Evolutionary conservation across 2,113 vertebrate genomes (phyloP).

Genomic region (Porphyrio hochstetteri): DNA sequence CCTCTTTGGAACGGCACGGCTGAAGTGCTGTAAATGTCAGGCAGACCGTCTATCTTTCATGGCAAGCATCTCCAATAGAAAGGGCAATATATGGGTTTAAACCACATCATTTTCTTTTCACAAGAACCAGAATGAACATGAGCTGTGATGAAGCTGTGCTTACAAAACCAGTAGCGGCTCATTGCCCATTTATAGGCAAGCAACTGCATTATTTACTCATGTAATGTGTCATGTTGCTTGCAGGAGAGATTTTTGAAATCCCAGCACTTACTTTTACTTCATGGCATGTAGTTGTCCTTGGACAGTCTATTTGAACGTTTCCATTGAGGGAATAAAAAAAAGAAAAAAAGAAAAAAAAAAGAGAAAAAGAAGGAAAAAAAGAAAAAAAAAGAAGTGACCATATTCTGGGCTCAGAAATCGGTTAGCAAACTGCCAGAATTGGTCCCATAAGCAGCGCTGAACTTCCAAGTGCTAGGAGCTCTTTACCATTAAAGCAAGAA

Average conservation of each 20-base stretch:
- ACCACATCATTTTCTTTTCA: background rate
- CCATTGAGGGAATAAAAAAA: background rate
- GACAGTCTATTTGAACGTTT: background rate
- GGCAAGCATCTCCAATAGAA: background rate
- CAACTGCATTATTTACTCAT: background rate
- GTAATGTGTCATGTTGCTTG: background rate
- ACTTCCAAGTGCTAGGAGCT: background rate
- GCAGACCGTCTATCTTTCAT: background rate
- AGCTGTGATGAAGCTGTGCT: background rate
- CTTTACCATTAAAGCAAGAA: background rate
- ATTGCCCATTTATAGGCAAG: background rate
- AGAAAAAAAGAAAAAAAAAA: background rate
- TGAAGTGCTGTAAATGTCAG: background rate
- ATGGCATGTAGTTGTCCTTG: background rate
- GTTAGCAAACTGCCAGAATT: background rate
- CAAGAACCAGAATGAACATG: background rate
- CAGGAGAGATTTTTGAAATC: background rate
- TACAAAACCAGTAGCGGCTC: background rate
- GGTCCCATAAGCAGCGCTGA: background rate
- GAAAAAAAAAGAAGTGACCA: background rate
- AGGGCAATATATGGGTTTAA: background rate
- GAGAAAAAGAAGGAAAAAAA: background rate
- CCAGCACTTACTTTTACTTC: background rate
- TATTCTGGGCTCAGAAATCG: background rate
- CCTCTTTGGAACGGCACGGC: background rate